A percentile compares a stretch with the other conserved stretches of the same genome.
phyloP scores from a whole-genome alignment of 1,140 invertebrate genomes.

The Meloidogyne hapla region DNA sequence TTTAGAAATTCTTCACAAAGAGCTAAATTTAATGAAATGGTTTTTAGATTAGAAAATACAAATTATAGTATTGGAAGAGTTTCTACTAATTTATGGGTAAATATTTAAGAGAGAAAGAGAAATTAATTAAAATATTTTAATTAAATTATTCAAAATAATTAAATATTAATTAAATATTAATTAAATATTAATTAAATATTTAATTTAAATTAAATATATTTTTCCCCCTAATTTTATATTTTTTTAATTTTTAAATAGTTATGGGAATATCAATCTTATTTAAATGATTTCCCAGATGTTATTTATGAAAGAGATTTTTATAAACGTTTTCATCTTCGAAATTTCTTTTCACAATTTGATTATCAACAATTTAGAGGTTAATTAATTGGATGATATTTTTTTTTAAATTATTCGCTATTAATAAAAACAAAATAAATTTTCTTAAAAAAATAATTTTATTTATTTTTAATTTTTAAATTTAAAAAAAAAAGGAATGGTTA shows the following conservation, averaged over 20 bases:
- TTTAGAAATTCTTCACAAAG: constrained; percentile 43
- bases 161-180: no score
- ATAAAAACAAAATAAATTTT: no score
- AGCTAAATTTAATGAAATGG: constrained; percentile 56
- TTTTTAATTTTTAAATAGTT: constrained; percentile 27
- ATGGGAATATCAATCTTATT: constrained; percentile 62
- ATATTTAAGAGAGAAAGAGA: background rate
- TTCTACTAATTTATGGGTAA: constrained; percentile 61
- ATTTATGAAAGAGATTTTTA: constrained; percentile 60
- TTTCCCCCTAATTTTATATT: no score
- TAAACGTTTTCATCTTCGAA: constrained; percentile 53
- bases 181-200: background rate
- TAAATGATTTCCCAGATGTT: constrained; percentile 63
- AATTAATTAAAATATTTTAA: background rate
- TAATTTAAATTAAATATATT: no score
- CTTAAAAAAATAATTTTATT: no score
- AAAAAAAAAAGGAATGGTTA: constrained; percentile 46
- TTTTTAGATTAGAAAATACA: constrained; percentile 59
- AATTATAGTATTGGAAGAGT: constrained; percentile 61
- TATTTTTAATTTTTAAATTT: background rate
- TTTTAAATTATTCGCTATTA: no score
- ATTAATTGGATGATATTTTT: no score
- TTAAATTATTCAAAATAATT: no score
- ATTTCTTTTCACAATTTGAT: constrained; percentile 62
- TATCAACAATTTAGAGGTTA: constrained; percentile 60